A percentile compares a stretch with the other conserved stretches of the same genome.
These are phyloP conservation scores for Ochotona curzoniae DNA, from an alignment of 2,113 vertebrate genomes.

Conservation along the genomic window DNA sequence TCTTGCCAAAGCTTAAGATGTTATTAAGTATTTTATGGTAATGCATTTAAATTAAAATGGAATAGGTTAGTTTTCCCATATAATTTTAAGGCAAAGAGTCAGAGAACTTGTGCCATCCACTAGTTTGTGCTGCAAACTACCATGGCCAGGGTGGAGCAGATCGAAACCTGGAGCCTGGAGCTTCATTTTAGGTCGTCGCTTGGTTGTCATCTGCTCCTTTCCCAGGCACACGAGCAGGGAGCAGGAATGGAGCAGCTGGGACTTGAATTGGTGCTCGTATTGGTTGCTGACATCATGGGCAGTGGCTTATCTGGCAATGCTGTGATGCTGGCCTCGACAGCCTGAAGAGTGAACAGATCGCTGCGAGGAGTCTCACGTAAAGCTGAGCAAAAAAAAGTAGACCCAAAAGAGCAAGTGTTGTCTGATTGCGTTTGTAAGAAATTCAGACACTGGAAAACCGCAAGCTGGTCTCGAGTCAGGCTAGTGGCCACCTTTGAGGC, in stretches of 20 bases:
- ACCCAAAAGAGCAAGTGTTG: background rate
- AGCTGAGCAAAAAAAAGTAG: background rate
- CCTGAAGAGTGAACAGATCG: background rate
- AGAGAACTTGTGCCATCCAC: background rate
- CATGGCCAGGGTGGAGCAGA: too few relatives aligned
- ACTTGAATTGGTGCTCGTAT: too few relatives aligned
- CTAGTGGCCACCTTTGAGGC: background rate
- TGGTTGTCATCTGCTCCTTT: too few relatives aligned
- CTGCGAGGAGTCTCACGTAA: background rate
- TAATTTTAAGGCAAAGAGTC: background rate
- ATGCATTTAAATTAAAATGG: slow-evolving; percentile 13
- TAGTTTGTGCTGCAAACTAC: too few relatives aligned
- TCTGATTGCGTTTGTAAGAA: background rate
- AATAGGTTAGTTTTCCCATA: slow-evolving; percentile 15
- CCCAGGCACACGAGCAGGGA: too few relatives aligned
- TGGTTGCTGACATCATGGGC: too few relatives aligned
- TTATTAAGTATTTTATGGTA: background rate
- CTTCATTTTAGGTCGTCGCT: too few relatives aligned
- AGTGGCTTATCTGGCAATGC: too few relatives aligned
- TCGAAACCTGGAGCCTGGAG: too few relatives aligned
- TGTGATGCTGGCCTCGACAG: background rate
- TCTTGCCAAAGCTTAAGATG: background rate
- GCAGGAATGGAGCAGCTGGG: too few relatives aligned
- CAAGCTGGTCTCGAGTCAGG: background rate
- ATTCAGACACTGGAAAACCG: background rate